phyloP scores from a whole-genome alignment of 1,140 invertebrate genomes.

The Brachionus angularis region DNA sequence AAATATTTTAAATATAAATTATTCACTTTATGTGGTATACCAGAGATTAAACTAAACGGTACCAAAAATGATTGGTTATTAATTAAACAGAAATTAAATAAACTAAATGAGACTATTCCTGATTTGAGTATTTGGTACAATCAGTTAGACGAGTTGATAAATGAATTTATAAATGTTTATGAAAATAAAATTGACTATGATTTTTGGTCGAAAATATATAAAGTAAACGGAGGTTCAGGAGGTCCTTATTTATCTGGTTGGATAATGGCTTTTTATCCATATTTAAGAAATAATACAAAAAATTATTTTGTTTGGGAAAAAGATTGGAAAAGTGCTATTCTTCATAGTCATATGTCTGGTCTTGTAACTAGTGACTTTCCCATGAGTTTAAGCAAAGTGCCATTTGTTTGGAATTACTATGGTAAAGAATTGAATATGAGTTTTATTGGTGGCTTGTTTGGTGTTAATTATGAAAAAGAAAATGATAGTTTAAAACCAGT shows the following conservation, averaged over 20 bases:
- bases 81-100: slow-evolving; percentile 1
- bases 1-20: slow-evolving; percentile 31
- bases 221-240: slow-evolving; percentile 38
- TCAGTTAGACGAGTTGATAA: background rate
- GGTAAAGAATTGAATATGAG: background rate
- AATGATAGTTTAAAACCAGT: slow-evolving; percentile 10
- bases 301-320: slow-evolving; percentile 44
- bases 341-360: background rate
- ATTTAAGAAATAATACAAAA: slow-evolving; percentile 4
- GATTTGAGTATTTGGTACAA: slow-evolving; percentile 23
- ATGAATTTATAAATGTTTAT: slow-evolving; percentile 33
- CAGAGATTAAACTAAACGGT: slow-evolving; percentile 19
- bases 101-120: slow-evolving; percentile 19
- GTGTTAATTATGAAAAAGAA: background rate
- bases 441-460: slow-evolving; percentile 20
- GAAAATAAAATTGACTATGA: slow-evolving; percentile 17
- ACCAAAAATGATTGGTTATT: slow-evolving; percentile 25
- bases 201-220: slow-evolving; percentile 31
- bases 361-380: slow-evolving; percentile 8
- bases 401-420: slow-evolving; percentile 25
- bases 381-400: background rate
- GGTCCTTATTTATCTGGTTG: slow-evolving; percentile 36
- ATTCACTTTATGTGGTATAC: slow-evolving; percentile 35
- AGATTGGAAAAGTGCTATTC: slow-evolving; percentile 1
- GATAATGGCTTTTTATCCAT: slow-evolving; percentile 20